Percentiles rank a stretch among this genome's conserved stretches.
Conservation (phyloP, 2,797 vertebrate species). For the Phoxinus dragarum region DNA sequence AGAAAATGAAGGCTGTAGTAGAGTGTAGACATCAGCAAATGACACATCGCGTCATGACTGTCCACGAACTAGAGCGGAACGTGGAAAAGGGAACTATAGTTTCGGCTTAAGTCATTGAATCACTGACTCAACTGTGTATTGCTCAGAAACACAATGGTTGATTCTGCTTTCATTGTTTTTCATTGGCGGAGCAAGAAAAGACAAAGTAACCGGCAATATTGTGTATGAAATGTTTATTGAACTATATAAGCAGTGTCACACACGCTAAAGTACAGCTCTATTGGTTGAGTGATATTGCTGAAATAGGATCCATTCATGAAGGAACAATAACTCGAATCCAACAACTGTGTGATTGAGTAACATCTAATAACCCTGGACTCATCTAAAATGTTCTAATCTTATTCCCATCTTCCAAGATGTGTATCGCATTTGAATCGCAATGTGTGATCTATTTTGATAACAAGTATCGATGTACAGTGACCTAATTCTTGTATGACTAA, state of each 20-base stretch:
- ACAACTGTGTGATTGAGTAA: not conserved
- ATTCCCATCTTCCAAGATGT: slow-evolving; percentile 21
- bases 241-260: not conserved
- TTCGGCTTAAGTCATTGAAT: not conserved
- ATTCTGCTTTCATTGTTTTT: not conserved
- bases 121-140: not conserved
- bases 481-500: slow-evolving; percentile 46
- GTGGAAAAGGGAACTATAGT: not conserved
- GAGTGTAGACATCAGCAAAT: not conserved
- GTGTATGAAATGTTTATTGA: not conserved
- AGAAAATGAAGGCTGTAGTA: not conserved
- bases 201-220: not conserved
- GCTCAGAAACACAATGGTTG: not conserved
- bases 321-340: not conserved
- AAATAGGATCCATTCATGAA: not conserved
- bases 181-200: not conserved
- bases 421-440: slow-evolving; percentile 17
- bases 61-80: not conserved
- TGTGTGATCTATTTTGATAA: slow-evolving; percentile 44
- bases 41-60: not conserved
- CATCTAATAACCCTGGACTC: not conserved
- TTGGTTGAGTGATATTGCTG: not conserved
- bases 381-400: not conserved
- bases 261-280: not conserved
- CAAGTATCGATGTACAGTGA: slow-evolving; percentile 45